Base-by-base conservation (phyloP, 2,888 invertebrate genomes). In the Aplocera efformata region DNA sequence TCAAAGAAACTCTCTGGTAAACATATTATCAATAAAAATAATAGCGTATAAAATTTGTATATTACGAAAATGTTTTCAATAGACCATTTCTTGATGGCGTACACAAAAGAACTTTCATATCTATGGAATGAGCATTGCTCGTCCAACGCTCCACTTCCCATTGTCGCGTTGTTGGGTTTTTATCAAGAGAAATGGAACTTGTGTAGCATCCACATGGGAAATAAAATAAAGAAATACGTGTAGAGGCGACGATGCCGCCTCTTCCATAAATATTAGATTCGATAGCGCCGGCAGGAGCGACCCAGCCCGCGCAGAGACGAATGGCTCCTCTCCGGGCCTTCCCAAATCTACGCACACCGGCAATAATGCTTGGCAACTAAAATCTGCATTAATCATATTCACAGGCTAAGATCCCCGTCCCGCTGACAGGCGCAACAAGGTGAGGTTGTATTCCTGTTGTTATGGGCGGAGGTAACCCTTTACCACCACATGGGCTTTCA, bases 191-290 rank as follows among this genome's bases (percentile, higher is more conserved):
- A 54, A 58, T 53, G 48, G 55, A 43, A 34, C 26, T 41, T 32
- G 48, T 39, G 44, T 50, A 52, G 39, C 28, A 46, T 50, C 48
- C 55, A 45, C 58, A 37, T 31, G 53, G 54, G 56, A 54, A 56
- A 56, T 51, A 53, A 53, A 58, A 58, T 58, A 59, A 60, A 55
- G 56, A 57, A 56, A 56, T 51, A 58, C 53, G 50, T 50, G 43
- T 40, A 48, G 48, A 42, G 43, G 53, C 56, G 56, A 58, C 55
- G 50, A 55, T 42, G 56, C 50, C 49, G 50, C 48, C 42, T 44
- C 45, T 49, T 57, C 58, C 58, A 71, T 77, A 70, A 77, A 77
- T 76, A 76, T 72, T 73, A 73, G 60, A 73, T 64, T 66, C 66
- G 67, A 72, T 69, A 62, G 65, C 50, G 50, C 50, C 45, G 50